A percentile compares a stretch with the other conserved stretches of the same genome.
phyloP scores from a whole-genome alignment of 2,113 vertebrate genomes.

The Scomber scombrus region DNA sequence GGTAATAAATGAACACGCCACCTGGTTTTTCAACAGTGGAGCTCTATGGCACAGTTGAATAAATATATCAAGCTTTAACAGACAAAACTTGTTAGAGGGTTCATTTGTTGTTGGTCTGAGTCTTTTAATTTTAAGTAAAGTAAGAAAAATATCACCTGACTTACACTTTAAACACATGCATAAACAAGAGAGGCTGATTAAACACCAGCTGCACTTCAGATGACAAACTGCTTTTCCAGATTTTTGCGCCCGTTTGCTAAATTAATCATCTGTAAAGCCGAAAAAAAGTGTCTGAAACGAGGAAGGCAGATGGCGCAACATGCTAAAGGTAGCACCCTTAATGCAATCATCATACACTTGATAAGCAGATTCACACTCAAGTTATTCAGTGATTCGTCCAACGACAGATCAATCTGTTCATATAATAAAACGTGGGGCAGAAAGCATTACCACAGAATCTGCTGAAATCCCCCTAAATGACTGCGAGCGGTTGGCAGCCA shows the following conservation, averaged over 20 bases:
- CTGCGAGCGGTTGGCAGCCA: constrained; percentile 25
- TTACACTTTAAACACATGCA: not conserved
- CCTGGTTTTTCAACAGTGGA: too few species aligned
- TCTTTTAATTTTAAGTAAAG: too few species aligned
- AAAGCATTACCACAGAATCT: constrained; percentile 10
- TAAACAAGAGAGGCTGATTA: not conserved
- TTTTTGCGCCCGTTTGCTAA: not conserved
- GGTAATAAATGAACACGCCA: not conserved
- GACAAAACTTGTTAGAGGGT: too few species aligned
- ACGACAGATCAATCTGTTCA: constrained; percentile 59
- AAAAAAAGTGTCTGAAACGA: too few species aligned
- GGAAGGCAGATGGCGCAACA: constrained; percentile 53
- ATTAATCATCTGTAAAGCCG: too few species aligned
- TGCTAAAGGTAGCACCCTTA: constrained; percentile 36
- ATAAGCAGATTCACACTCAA: constrained; percentile 35
- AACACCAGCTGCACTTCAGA: not conserved
- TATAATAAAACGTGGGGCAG: constrained; percentile 12
- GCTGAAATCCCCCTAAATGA: constrained; percentile 8
- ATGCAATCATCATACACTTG: constrained; percentile 35
- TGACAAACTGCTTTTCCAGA: not conserved
- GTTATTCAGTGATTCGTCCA: constrained; percentile 35
- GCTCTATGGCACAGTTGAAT: too few species aligned
- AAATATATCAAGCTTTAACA: too few species aligned
- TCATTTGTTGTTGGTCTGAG: too few species aligned
- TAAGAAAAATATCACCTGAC: too few species aligned